A percentile compares a stretch with the other conserved stretches of the same genome.
Conservation (phyloP, 2,888 invertebrate genomes). For the Tribolium freemani region DNA sequence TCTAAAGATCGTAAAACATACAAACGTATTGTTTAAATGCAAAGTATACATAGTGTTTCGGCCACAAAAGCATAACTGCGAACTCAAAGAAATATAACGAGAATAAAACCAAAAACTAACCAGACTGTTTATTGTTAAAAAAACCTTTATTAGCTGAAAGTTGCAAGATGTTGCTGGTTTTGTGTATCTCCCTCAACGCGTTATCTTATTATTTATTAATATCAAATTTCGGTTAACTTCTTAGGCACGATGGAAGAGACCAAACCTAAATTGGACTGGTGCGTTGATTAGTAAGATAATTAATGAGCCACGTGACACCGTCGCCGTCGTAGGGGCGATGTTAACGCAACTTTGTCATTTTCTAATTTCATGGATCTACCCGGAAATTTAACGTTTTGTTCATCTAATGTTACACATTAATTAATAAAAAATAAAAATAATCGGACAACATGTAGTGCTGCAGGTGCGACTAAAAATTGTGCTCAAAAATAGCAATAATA, state of each 20-base stretch:
- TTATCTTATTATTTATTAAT: conserved; percentile 48
- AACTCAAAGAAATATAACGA: conserved; percentile 16
- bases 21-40: conserved; percentile 61
- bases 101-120: conserved; percentile 14
- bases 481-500: too few relatives aligned
- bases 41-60: conserved; percentile 58
- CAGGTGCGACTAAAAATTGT: too few relatives aligned
- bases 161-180: not conserved
- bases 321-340: conserved; percentile 22
- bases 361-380: conserved; percentile 35
- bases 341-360: conserved; percentile 40
- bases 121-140: not conserved
- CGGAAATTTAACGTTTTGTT: conserved; percentile 5
- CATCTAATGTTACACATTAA: not conserved
- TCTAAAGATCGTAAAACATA: conserved; percentile 61
- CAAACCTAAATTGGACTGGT: conserved; percentile 59
- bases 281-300: conserved; percentile 64
- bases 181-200: conserved; percentile 23
- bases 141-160: not conserved
- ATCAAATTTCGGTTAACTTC: conserved; percentile 49
- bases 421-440: not conserved
- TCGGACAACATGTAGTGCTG: too few relatives aligned
- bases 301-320: conserved; percentile 59
- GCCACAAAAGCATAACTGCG: conserved; percentile 46
- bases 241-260: conserved; percentile 52